phyloP scores from a whole-genome alignment of 2,888 invertebrate genomes.

The Rhodophaea formosa region DNA sequence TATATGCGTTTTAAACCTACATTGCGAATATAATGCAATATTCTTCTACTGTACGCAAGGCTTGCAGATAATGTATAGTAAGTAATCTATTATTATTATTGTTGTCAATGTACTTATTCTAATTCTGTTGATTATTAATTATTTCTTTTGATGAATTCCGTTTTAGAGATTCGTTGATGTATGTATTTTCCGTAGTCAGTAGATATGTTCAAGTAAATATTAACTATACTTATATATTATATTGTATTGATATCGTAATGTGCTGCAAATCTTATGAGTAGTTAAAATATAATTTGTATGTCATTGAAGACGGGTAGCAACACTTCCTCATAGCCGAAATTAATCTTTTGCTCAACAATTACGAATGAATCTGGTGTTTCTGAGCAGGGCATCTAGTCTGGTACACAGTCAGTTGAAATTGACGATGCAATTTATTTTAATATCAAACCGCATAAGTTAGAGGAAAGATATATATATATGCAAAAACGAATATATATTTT shows the following conservation, averaged over 20 bases:
- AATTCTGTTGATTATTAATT: slow-evolving; percentile 32
- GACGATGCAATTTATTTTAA: too few relatives aligned
- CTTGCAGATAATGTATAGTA: not conserved
- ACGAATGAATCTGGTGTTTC: slow-evolving; percentile 28
- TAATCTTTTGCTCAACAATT: slow-evolving; percentile 37
- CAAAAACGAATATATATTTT: too few relatives aligned
- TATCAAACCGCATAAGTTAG: too few relatives aligned
- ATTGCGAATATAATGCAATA: too few relatives aligned
- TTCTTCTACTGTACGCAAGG: not conserved
- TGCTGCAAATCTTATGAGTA: slow-evolving; percentile 57
- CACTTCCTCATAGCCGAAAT: slow-evolving; percentile 40
- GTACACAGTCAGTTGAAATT: too few relatives aligned
- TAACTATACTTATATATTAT: not conserved
- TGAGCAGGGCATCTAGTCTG: slow-evolving; percentile 29
- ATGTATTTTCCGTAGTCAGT: slow-evolving; percentile 11
- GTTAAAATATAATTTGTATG: slow-evolving; percentile 37
- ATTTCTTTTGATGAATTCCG: slow-evolving; percentile 18
- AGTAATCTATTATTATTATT: slow-evolving; percentile 22
- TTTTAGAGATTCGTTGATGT: slow-evolving; percentile 12
- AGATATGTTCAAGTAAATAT: slow-evolving; percentile 7
- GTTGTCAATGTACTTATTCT: slow-evolving; percentile 33
- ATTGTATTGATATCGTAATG: slow-evolving; percentile 23
- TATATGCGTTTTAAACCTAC: too few relatives aligned
- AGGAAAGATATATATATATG: too few relatives aligned
- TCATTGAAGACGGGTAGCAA: slow-evolving; percentile 47